Evolutionary conservation across 1,140 invertebrate species (phyloP).

Genomic region (Drosophila biarmipes): DNA sequence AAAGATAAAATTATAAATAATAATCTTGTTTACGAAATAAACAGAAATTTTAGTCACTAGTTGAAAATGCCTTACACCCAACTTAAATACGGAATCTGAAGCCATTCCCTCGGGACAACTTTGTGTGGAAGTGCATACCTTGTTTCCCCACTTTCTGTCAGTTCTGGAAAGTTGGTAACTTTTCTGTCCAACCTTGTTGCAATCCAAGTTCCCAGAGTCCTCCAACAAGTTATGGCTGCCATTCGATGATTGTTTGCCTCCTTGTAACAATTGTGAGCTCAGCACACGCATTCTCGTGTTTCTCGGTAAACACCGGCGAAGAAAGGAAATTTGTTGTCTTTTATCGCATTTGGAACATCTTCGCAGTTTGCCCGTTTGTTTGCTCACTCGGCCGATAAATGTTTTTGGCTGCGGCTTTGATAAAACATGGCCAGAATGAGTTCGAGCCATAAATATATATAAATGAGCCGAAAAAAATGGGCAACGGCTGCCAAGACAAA

Average conservation of each 20-base stretch:
- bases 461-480: conserved; percentile 24
- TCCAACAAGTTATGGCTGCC: conserved; percentile 13
- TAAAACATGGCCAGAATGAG: conserved; percentile 56
- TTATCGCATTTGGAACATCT: conserved; percentile 25
- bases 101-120: neutral
- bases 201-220: conserved; percentile 17
- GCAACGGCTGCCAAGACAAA: conserved; percentile 59
- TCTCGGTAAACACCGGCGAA: conserved; percentile 12
- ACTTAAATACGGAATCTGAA: neutral
- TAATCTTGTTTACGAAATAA: too few species aligned
- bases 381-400: conserved; percentile 36
- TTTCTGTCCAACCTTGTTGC: conserved; percentile 24
- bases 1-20: too few species aligned
- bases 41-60: too few species aligned
- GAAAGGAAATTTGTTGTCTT: conserved; percentile 29
- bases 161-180: conserved; percentile 16
- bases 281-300: conserved; percentile 15
- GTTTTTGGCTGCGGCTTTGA: conserved; percentile 51
- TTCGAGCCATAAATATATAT: conserved; percentile 38
- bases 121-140: conserved; percentile 14
- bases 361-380: conserved; percentile 17
- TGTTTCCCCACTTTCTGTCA: conserved; percentile 6
- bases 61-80: neutral
- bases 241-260: conserved; percentile 28
- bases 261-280: conserved; percentile 20